Evolutionary conservation across 1,140 invertebrate species (phyloP), one percentile per base, ranked within the genome.

Genomic region (Drosophila nigrodunni): DNA sequence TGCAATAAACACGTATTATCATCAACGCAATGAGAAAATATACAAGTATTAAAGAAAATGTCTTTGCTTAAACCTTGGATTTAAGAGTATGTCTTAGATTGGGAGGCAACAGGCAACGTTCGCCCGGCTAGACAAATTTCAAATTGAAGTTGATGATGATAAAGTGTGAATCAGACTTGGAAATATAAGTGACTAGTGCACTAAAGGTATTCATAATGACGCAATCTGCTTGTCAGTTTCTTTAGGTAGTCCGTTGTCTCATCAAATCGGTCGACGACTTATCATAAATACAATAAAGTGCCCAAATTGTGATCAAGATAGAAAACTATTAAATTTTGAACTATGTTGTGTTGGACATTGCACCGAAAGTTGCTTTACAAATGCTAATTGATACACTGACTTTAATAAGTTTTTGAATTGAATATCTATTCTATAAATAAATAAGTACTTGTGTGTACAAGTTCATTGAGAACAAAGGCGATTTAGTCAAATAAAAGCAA

Each of bases 211-310:
- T 30, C 21, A 54, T 18, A 62, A 46, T 46, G 64, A 67, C 37
- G 34, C 30, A 59, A 35, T 66, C n/a, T 35, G 37, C 49, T 9
- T 13, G 7, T 9, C 43, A 18, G 5, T 39, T 9, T 6, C 13
- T 21, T 11, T 37, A 43, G 35, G 59, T 71, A 37, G 35, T 71
- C 39, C 9, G 52, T 21, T 35, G 13, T 5, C 21, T 13, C 70
- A 66, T 59, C 55, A 54, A 73, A 57, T 52, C 37, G 34, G 43
- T 58, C 49, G 60, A 58, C 39, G 68, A 57, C 58, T 46, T 37
- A 83, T 62, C 78, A 75, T 81, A 78, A 79, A 81, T 67, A 55
- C 76, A 71, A 78, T 69, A 47, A 86, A 87, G 66, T 69, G 78
- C 49, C 8, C 55, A 62, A 62, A n/a, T 37, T 35, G 46, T 37